Percentiles rank a stretch among this genome's conserved stretches.
These are phyloP conservation scores for Eurosta solidaginis DNA, from an alignment of 1,140 invertebrate species.

Conservation along the genomic window DNA sequence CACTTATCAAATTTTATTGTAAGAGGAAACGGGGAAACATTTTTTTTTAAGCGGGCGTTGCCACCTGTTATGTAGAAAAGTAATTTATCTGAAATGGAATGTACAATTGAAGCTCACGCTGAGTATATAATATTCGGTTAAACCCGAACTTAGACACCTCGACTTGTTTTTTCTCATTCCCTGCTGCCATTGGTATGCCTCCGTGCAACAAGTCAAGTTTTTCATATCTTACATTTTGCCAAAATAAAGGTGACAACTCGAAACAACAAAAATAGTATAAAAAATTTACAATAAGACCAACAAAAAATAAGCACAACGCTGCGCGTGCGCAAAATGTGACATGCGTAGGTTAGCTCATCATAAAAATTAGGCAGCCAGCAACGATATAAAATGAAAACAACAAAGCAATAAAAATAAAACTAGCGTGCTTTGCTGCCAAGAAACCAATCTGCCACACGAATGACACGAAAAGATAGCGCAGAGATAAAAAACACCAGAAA, in stretches of 20 bases:
- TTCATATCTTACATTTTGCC: background rate
- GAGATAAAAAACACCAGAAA: background rate
- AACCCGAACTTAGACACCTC: no score
- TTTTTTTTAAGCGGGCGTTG: no score
- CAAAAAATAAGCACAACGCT: background rate
- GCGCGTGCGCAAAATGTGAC: slow-evolving; percentile 17
- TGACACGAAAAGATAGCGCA: no score
- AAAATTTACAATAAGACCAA: background rate
- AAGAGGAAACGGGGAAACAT: no score
- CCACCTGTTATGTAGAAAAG: no score
- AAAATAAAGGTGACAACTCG: background rate
- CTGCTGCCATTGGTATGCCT: background rate
- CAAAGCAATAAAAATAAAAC: background rate
- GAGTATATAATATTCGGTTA: no score
- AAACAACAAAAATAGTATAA: background rate
- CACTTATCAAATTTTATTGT: no score
- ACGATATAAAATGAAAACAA: background rate
- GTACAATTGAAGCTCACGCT: no score
- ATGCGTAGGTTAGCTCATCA: slow-evolving; percentile 23
- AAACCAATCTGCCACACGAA: background rate
- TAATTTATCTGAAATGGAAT: no score
- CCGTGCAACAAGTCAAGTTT: slow-evolving; percentile 3
- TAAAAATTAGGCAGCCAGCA: slow-evolving; percentile 21
- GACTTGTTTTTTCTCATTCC: background rate
- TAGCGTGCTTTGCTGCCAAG: background rate